Evolutionary conservation across 2,113 vertebrate species (phyloP).

Genomic region (Corvus cornix): DNA sequence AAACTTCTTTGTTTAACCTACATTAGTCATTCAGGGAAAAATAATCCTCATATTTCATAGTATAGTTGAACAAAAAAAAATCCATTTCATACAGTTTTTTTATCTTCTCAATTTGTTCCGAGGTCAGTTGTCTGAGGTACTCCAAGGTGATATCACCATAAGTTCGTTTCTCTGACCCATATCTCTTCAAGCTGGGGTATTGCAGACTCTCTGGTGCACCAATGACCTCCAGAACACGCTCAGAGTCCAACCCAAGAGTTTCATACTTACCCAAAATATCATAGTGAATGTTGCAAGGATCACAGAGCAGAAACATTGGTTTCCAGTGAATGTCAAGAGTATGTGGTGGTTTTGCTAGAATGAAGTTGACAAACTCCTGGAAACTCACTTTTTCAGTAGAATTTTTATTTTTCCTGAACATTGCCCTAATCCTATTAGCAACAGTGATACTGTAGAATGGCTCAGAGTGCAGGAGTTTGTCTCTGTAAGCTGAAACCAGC

Average conservation of each 20-base stretch:
- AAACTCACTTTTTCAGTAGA: constrained; percentile 51
- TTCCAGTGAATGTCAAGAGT: constrained; percentile 62
- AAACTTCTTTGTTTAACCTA: background rate
- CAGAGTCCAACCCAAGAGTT: constrained; percentile 49
- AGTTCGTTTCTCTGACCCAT: constrained; percentile 55
- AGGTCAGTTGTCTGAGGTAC: constrained; percentile 45
- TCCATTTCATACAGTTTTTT: constrained; percentile 51
- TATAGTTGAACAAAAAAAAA: constrained; percentile 64
- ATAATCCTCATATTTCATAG: background rate
- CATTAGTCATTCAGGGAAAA: background rate
- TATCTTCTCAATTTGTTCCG: constrained; percentile 40
- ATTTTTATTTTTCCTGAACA: constrained; percentile 34
- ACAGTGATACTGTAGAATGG: constrained; percentile 9
- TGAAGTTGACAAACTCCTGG: constrained; percentile 56
- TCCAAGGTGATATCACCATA: constrained; percentile 28
- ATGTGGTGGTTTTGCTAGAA: background rate
- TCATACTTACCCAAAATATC: constrained; percentile 61
- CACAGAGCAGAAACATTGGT: constrained; percentile 65
- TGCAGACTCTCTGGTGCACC: constrained; percentile 17
- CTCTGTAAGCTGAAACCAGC: constrained; percentile 71
- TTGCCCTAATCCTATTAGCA: constrained; percentile 43
- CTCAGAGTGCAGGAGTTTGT: constrained; percentile 66
- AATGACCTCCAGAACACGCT: constrained; percentile 44
- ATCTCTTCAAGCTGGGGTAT: constrained; percentile 43
- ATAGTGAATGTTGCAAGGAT: constrained; percentile 65